Evolutionary conservation across 2,888 invertebrate genomes (phyloP).

Genomic region (Coenonympha arcania): DNA sequence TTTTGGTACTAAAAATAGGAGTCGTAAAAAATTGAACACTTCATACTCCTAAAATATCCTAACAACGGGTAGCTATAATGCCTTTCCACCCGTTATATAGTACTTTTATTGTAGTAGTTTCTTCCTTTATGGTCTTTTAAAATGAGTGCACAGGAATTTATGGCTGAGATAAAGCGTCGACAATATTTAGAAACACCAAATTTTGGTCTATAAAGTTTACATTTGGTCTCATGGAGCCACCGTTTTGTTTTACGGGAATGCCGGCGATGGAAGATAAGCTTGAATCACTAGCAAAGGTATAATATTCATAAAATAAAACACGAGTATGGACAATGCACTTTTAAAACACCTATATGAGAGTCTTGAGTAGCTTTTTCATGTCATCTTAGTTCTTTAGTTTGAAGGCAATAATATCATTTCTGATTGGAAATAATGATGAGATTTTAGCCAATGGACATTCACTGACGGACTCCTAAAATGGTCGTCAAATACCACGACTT

Average conservation of each 20-base stretch:
- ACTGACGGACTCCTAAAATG: too few species aligned
- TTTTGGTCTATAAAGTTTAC: slow-evolving; percentile 22
- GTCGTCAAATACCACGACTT: too few species aligned
- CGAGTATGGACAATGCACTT: background rate
- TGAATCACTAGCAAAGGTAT: background rate
- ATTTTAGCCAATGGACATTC: too few species aligned
- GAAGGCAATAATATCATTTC: too few species aligned
- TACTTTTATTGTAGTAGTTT: slow-evolving; percentile 28
- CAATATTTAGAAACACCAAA: slow-evolving; percentile 29
- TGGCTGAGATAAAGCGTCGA: slow-evolving; percentile 27
- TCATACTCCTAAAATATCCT: slow-evolving; percentile 20
- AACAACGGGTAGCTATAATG: slow-evolving; percentile 21
- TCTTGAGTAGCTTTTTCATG: background rate
- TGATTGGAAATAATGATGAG: too few species aligned
- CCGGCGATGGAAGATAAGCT: slow-evolving; percentile 6
- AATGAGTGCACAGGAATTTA: slow-evolving; percentile 28
- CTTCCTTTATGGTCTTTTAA: slow-evolving; percentile 30
- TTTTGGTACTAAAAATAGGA: slow-evolving; percentile 4
- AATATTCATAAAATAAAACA: background rate
- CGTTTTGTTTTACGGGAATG: slow-evolving; percentile 13
- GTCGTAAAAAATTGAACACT: slow-evolving; percentile 9
- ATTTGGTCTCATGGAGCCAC: slow-evolving; percentile 15
- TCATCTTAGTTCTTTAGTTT: too few species aligned
- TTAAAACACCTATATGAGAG: background rate
- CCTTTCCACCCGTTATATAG: slow-evolving; percentile 19